Base-by-base conservation (phyloP, 1,140 invertebrate genomes). In the Trigoniulus corallinus region DNA sequence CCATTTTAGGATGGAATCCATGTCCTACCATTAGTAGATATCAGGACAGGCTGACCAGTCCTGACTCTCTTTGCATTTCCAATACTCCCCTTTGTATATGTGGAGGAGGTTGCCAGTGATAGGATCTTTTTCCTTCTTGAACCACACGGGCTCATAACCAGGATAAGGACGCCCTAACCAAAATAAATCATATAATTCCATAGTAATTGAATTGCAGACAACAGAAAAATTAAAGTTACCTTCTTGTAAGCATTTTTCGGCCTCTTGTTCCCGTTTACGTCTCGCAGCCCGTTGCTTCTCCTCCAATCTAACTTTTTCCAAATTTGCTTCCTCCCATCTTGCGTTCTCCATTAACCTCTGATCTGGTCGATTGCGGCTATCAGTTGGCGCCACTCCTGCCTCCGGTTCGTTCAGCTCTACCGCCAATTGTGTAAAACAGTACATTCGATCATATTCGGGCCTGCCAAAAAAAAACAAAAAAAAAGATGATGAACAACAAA, bases 281-380 rank as follows among this genome's bases (percentile, higher is more conserved):
- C 88, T 71, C 41, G 69, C 75, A 21, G 73, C 66, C 49, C 88
- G 74, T 69, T 99, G 95, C 68, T 97, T 96, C 61, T 98, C 93
- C 68, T 99, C 95, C 1, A 99, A 69, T 42, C 82, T 60, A 24
- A 82, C 64, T 69, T 99, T 98, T 61, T 88, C 81, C 15, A 74
- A 66, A 70, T 98, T 99, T 26, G 94, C 94, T 58, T 93, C 88
- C 59, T 98, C 91, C 93, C 94, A 98, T 18, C 72, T 62, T 4
- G 89, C 92, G 51, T 92, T 76, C 68, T 99, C 96, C 94, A 99
- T 98, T 41, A 96, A 74, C 43, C 92, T 77, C 70, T 98, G 93
- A 76, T 98, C 94, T 41, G 94, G 93, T 53, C 94, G 75, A 21
- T 76, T 66, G n/a, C 95, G 77, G 18, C 83, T 84, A 73, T 99